Evolutionary conservation across 1,140 invertebrate species (phyloP), one percentile per base, ranked within the genome.

Genomic region (Panagrolaimus sp.): DNA sequence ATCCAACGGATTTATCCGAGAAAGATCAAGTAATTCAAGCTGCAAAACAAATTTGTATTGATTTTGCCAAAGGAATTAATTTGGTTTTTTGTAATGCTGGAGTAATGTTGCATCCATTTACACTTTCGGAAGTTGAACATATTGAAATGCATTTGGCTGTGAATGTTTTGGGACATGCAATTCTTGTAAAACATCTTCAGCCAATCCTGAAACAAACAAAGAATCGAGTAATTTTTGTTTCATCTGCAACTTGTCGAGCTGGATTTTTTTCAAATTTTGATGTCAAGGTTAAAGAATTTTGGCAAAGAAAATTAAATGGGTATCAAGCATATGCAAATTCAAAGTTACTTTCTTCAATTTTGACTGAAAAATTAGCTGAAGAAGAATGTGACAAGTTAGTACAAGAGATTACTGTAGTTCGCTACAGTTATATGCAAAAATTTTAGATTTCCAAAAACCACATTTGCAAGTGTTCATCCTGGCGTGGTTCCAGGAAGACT

Each of bases 41-140:
- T 21, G 52, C 28, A 12, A 58, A 58, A 26, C 21, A 26, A 26
- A 28, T 58, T n/a, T 21, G 21, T 12, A 10, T 12, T 10, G 21
- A 28, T 12, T 58, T 58, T 24, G 14, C 52, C 3, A 38, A 7
- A 38, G 28, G 21, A 21, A 58, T 58, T 58, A 28, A 28, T 14
- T 58, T 26, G 21, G 52, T 58, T 21, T n/a, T 58, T 17, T 58
- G 52, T 28, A 58, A 58, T 58, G 52, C 52, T 5, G 52, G 52
- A 2, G 52, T 58, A 12, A 58, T 58, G 52, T 14, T 58, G 52
- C 28, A n/a, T 58, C 52, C 52, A 28, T n/a, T 58, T 58, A 7
- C 0, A 26, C 17, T 52, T 58, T 17, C 52, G 14, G 52, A 58
- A 28, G 17, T 28, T 28, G 52, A 58, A 26, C 21, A 28, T n/a